These are phyloP conservation scores for Heliconius nattereri DNA, from an alignment of 1,140 invertebrate species.

Conservation along the genomic window DNA sequence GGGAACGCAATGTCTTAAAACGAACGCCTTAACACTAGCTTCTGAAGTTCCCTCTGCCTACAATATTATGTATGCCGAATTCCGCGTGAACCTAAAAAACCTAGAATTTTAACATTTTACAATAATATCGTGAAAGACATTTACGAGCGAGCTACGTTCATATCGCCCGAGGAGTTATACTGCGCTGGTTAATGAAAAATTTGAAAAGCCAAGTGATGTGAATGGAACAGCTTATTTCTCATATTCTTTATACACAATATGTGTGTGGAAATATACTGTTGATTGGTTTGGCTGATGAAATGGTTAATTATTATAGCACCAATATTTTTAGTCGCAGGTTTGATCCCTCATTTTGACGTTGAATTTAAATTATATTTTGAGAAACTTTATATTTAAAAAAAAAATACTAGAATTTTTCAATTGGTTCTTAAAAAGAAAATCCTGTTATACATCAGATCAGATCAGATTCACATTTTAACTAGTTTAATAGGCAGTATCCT, in stretches of 20 bases:
- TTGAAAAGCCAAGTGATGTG: slow-evolving; percentile 8
- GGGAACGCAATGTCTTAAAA: too few relatives aligned
- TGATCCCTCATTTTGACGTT: too few relatives aligned
- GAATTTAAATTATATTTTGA: too few relatives aligned
- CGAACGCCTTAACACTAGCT: too few relatives aligned
- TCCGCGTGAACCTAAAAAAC: too few relatives aligned
- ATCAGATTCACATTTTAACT: background rate
- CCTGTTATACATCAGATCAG: too few relatives aligned
- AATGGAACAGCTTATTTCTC: background rate
- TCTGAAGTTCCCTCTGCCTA: too few relatives aligned
- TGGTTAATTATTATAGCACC: background rate
- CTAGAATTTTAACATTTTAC: background rate
- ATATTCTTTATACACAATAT: slow-evolving; percentile 1
- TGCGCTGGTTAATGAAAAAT: slow-evolving; percentile 30
- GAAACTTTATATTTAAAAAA: too few relatives aligned
- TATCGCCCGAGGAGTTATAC: slow-evolving; percentile 19
- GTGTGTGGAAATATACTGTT: background rate
- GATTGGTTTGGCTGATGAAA: background rate
- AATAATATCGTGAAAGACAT: background rate
- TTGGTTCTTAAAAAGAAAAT: too few relatives aligned
- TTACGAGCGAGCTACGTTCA: background rate
- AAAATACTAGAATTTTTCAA: too few relatives aligned
- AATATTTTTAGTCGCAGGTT: too few relatives aligned
- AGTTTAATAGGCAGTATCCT: background rate
- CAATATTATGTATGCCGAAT: too few relatives aligned